Conservation (phyloP, 2,113 vertebrate species). For the Podarcis cretensis region DNA sequence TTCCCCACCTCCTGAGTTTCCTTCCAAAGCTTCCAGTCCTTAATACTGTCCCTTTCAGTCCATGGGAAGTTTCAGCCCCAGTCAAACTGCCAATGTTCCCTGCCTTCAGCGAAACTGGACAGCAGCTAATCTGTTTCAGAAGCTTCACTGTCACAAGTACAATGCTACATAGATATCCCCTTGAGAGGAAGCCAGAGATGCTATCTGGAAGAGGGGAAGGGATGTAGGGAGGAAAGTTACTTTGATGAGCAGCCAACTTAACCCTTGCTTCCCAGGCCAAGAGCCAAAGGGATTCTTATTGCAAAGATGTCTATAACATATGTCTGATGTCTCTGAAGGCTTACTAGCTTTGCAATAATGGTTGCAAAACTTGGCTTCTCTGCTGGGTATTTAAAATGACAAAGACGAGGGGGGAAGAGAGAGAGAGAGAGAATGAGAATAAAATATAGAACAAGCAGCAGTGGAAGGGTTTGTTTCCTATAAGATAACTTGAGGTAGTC, state of each 20-base stretch:
- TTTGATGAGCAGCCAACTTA: slow-evolving; percentile 66
- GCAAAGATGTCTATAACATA: slow-evolving; percentile 66
- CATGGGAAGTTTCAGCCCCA: not conserved
- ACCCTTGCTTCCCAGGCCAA: slow-evolving; percentile 56
- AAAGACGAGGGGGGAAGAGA: not conserved
- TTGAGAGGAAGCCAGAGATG: slow-evolving; percentile 16
- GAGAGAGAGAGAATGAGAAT: not conserved
- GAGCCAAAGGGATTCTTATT: slow-evolving; percentile 49
- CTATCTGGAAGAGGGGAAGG: slow-evolving; percentile 29
- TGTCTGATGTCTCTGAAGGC: slow-evolving; percentile 66
- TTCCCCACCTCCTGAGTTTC: not conserved
- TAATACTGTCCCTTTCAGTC: not conserved
- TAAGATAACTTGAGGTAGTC: slow-evolving; percentile 2
- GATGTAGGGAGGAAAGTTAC: slow-evolving; percentile 39
- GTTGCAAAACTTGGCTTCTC: slow-evolving; percentile 65
- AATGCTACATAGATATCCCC: not conserved
- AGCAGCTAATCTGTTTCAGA: not conserved
- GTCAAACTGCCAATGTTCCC: not conserved
- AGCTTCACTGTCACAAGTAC: not conserved
- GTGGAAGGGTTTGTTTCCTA: slow-evolving; percentile 45
- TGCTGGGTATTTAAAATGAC: not conserved
- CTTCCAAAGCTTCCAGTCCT: not conserved
- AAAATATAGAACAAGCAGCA: not conserved
- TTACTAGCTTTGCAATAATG: slow-evolving; percentile 66
- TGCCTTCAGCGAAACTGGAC: not conserved